phyloP scores from a whole-genome alignment of 2,888 invertebrate genomes.

The Drosophila anomalata region DNA sequence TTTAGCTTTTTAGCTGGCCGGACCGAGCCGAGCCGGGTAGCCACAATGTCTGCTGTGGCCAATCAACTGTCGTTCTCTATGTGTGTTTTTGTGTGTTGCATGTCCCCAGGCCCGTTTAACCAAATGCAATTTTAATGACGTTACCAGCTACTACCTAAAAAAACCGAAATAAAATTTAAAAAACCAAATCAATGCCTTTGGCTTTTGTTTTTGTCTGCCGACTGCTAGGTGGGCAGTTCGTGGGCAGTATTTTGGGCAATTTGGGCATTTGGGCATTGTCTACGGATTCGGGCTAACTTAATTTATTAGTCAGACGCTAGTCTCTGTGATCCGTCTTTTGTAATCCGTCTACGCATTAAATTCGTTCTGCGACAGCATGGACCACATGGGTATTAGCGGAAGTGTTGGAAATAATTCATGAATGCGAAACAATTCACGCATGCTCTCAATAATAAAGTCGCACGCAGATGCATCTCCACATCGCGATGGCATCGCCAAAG shows the following conservation, averaged over 20 bases:
- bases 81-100: slow-evolving; percentile 20
- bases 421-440: slow-evolving; percentile 45
- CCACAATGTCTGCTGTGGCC: slow-evolving; percentile 67
- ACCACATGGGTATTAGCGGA: slow-evolving; percentile 52
- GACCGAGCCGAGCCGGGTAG: slow-evolving; percentile 39
- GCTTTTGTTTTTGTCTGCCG: slow-evolving; percentile 61
- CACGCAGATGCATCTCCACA: slow-evolving; percentile 9
- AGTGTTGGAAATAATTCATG: slow-evolving; percentile 70
- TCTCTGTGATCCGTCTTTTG: slow-evolving; percentile 21
- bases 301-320: slow-evolving; percentile 53
- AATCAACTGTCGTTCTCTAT: slow-evolving; percentile 16
- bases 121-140: slow-evolving; percentile 76
- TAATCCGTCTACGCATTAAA: slow-evolving; percentile 50
- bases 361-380: slow-evolving; percentile 47
- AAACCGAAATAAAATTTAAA: slow-evolving; percentile 24
- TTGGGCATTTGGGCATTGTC: slow-evolving; percentile 29
- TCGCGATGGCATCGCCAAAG: slow-evolving; percentile 63
- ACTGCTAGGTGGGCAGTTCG: slow-evolving; percentile 63
- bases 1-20: slow-evolving; percentile 4
- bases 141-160: slow-evolving; percentile 53
- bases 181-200: slow-evolving; percentile 53
- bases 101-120: slow-evolving; percentile 56
- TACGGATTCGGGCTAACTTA: slow-evolving; percentile 50
- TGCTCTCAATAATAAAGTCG: slow-evolving; percentile 28
- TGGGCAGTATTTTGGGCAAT: slow-evolving; percentile 32